phyloP scores from a whole-genome alignment of 2,113 vertebrate genomes.

The Cyprinodon brontotheroides region DNA sequence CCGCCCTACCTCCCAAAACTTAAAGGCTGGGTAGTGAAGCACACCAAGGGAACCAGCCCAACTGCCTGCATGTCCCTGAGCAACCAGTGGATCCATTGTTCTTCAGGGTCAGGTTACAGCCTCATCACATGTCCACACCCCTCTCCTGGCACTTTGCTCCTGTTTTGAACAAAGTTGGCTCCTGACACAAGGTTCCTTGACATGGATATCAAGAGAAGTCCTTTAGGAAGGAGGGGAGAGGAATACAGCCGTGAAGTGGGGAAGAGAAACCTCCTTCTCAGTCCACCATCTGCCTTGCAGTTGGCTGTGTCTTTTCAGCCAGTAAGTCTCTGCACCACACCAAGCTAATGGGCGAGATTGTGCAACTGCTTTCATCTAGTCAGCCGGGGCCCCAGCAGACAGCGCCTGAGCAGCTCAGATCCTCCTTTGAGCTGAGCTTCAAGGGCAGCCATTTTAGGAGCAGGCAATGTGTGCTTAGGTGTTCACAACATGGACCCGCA shows the following conservation, averaged over 20 bases:
- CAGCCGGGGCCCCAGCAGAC: slow-evolving; percentile 89
- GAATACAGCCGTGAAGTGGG: slow-evolving; percentile 16
- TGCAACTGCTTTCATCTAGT: slow-evolving; percentile 91
- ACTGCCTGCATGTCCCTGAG: slow-evolving; percentile 77
- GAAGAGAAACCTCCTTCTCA: slow-evolving; percentile 41
- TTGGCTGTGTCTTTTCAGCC: slow-evolving; percentile 76
- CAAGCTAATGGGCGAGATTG: slow-evolving; percentile 88
- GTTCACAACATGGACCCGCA: slow-evolving; percentile 94
- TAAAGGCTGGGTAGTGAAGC: slow-evolving; percentile 41
- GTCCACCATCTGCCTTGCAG: slow-evolving; percentile 79
- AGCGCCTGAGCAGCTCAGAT: slow-evolving; percentile 90
- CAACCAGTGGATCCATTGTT: slow-evolving; percentile 86
- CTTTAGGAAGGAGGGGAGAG: slow-evolving; percentile 43
- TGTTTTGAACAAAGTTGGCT: slow-evolving; percentile 89
- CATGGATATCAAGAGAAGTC: slow-evolving; percentile 72
- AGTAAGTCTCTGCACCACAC: slow-evolving; percentile 83
- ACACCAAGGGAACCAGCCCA: slow-evolving; percentile 56
- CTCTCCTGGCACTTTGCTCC: slow-evolving; percentile 88
- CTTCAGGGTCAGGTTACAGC: slow-evolving; percentile 92
- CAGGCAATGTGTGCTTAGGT: slow-evolving; percentile 80
- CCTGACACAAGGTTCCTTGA: slow-evolving; percentile 81
- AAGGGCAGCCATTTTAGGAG: slow-evolving; percentile 98
- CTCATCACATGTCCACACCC: slow-evolving; percentile 88
- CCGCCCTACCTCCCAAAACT: slow-evolving; percentile 47
- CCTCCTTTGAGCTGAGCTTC: slow-evolving; percentile 86